Conservation (phyloP, 2,797 vertebrate genomes). For the Limosa lapponica region DNA sequence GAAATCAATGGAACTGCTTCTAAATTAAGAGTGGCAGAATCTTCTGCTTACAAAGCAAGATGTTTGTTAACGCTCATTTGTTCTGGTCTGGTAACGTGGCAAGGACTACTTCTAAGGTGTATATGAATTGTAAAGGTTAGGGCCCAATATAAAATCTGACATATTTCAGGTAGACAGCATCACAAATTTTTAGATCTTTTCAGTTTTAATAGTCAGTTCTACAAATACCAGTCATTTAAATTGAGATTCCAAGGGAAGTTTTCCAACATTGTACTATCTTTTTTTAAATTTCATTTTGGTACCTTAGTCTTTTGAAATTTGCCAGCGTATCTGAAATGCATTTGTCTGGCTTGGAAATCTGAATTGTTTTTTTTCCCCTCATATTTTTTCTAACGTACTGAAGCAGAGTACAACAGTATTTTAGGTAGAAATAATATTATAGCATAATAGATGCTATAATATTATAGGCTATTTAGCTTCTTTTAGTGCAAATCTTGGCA, state of each 20-base stretch:
- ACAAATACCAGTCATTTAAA: neutral
- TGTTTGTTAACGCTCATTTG: neutral
- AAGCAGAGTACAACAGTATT: neutral
- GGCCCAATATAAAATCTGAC: neutral
- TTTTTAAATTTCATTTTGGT: neutral
- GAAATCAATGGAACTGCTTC: neutral
- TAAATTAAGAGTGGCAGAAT: neutral
- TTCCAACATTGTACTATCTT: neutral
- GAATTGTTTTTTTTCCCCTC: neutral
- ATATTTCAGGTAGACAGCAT: neutral
- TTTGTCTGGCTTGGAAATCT: neutral
- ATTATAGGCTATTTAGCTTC: neutral
- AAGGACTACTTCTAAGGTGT: neutral
- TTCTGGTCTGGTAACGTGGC: neutral
- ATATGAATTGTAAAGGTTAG: neutral
- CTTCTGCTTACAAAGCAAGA: slow-evolving; percentile 6
- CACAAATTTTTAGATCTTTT: neutral
- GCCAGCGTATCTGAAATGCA: neutral
- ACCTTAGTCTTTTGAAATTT: neutral
- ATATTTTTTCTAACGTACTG: neutral
- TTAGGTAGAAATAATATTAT: neutral
- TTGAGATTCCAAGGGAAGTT: neutral
- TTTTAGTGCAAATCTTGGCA: neutral
- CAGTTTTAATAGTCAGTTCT: neutral
- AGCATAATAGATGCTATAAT: no score